Conservation (phyloP, 2,113 vertebrate species). For the Barbus barbus region DNA sequence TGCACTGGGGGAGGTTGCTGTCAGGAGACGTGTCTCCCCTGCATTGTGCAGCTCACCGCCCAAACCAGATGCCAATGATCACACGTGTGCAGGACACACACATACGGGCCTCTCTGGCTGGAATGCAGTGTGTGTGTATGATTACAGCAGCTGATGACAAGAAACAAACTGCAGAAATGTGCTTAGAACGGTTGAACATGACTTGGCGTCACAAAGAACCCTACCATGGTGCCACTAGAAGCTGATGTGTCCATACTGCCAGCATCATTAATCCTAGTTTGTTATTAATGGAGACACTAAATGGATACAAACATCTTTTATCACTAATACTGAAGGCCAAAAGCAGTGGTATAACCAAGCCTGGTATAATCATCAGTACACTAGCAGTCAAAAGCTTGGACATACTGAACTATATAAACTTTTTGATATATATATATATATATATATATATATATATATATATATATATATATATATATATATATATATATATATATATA, state of each 20-base stretch:
- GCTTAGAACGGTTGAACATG: slow-evolving; percentile 21
- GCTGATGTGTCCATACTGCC: not conserved
- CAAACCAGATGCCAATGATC: slow-evolving; percentile 57
- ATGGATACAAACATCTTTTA: not conserved
- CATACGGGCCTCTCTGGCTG: slow-evolving; percentile 28
- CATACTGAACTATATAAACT: not conserved
- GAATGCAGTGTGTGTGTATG: slow-evolving; percentile 13
- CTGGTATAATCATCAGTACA: not conserved
- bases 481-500: not conserved
- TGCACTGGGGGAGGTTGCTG: slow-evolving; percentile 13
- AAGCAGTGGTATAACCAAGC: too few species aligned
- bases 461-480: not conserved
- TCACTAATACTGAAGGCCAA: not conserved
- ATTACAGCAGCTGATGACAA: slow-evolving; percentile 42
- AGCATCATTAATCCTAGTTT: not conserved
- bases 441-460: too few species aligned
- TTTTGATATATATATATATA: too few species aligned
- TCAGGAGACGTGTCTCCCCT: slow-evolving; percentile 8
- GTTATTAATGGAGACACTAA: not conserved
- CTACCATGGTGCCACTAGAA: slow-evolving; percentile 24
- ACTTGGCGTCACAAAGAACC: too few species aligned
- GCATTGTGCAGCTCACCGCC: slow-evolving; percentile 35
- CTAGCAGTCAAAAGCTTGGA: not conserved
- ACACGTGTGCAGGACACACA: slow-evolving; percentile 48
- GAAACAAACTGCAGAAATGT: slow-evolving; percentile 45